Evolutionary conservation across 2,888 invertebrate species (phyloP).

Genomic region (Odontocolon sp.): DNA sequence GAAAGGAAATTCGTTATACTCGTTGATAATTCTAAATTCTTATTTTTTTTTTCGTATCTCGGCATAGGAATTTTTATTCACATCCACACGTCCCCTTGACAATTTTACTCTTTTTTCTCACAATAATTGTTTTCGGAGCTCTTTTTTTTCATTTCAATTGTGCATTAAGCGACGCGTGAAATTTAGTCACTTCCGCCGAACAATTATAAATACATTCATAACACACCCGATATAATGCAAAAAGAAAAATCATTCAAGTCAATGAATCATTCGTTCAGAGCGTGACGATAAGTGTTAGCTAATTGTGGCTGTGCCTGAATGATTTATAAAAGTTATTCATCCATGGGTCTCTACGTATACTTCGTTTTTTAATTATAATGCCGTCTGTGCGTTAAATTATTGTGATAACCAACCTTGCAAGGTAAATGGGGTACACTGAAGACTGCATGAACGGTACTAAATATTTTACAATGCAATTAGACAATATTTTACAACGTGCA

Average conservation of each 20-base stretch:
- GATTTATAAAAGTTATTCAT: neutral
- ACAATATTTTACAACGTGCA: too few species aligned
- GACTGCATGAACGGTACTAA: too few species aligned
- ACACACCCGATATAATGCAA: neutral
- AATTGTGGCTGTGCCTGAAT: neutral
- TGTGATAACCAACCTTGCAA: too few species aligned
- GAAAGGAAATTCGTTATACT: slow-evolving; percentile 34
- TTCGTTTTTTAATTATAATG: neutral
- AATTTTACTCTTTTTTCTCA: slow-evolving; percentile 4
- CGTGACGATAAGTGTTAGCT: neutral
- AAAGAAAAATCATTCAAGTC: neutral
- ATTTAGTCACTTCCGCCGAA: slow-evolving; percentile 1
- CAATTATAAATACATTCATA: neutral
- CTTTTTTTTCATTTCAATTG: slow-evolving; percentile 21
- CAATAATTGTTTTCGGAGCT: slow-evolving; percentile 33
- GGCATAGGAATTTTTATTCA: neutral
- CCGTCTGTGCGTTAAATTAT: neutral
- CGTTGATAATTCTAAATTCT: neutral
- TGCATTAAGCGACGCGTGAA: neutral
- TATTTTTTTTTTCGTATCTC: neutral
- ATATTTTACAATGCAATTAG: too few species aligned
- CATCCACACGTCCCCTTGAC: neutral
- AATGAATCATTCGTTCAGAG: neutral
- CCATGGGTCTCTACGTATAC: neutral
- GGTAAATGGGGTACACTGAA: too few species aligned